Conservation (phyloP, 2,888 invertebrate species). For the Drosophila suboccidentalis region DNA sequence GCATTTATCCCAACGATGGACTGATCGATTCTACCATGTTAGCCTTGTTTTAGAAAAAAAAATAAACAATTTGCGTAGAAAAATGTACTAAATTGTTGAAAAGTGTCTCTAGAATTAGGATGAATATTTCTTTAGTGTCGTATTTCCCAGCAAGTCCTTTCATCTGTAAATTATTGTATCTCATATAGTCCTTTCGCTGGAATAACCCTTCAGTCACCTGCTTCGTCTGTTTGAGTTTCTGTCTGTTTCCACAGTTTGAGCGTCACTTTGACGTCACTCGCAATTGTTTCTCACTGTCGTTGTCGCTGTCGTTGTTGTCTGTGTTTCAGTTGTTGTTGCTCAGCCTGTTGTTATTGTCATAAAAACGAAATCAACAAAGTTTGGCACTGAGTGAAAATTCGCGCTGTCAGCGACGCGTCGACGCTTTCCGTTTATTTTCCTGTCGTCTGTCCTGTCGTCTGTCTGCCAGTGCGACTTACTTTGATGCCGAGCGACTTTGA, state of each 20-base stretch:
- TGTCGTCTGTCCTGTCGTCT: neutral
- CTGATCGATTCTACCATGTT: too few species aligned
- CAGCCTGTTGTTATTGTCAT: conserved; percentile 33
- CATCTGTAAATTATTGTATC: neutral
- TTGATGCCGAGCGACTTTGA: conserved; percentile 48
- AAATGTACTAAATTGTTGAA: neutral
- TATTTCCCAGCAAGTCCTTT: neutral
- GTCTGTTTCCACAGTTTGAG: conserved; percentile 32
- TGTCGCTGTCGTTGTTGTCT: conserved; percentile 17
- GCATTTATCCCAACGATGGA: too few species aligned
- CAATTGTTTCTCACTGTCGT: conserved; percentile 30
- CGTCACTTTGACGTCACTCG: conserved; percentile 48
- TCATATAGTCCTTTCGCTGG: neutral
- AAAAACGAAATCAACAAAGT: conserved; percentile 49
- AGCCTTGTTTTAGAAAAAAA: too few species aligned
- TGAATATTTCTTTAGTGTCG: neutral
- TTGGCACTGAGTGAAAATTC: conserved; percentile 47
- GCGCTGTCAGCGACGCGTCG: conserved; percentile 47
- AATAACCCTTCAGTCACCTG: conserved; percentile 16
- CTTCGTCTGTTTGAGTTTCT: neutral
- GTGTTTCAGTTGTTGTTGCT: conserved; percentile 20
- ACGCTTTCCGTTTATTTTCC: conserved; percentile 44
- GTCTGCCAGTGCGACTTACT: conserved; percentile 35
- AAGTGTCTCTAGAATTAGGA: neutral
- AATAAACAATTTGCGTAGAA: neutral